A percentile compares a stretch with the other conserved stretches of the same genome.
These are phyloP conservation scores for Rhea americana DNA, from an alignment of 2,113 vertebrate genomes.

Conservation along the genomic window DNA sequence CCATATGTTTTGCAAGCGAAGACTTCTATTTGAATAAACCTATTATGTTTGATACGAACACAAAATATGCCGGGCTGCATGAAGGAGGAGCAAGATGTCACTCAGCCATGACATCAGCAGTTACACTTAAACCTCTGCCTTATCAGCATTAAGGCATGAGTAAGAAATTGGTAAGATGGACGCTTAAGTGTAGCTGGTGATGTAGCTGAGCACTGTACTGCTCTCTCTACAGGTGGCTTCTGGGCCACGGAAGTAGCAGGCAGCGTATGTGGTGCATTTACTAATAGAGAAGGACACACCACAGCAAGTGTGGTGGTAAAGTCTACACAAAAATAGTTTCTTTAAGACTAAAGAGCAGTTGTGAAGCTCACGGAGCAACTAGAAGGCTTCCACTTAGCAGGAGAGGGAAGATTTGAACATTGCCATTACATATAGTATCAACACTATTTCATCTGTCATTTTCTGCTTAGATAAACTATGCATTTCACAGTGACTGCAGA, in stretches of 20 bases:
- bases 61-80: not conserved
- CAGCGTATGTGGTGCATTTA: not conserved
- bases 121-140: constrained; percentile 12
- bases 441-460: constrained; percentile 29
- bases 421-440: not conserved
- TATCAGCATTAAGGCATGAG: not conserved
- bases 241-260: not conserved
- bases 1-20: not conserved
- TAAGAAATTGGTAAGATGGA: not conserved
- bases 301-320: not conserved
- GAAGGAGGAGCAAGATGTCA: not conserved
- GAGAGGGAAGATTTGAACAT: constrained; percentile 11
- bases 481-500: constrained; percentile 35
- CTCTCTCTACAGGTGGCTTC: not conserved
- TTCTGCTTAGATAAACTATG: constrained; percentile 43
- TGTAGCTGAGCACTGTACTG: not conserved
- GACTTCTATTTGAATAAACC: not conserved
- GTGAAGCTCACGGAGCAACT: constrained; percentile 2
- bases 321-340: not conserved
- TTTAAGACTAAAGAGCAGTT: not conserved
- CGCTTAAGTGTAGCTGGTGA: not conserved
- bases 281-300: not conserved
- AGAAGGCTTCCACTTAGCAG: not conserved
- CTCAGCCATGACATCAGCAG: not conserved
- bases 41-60: not conserved